phyloP scores from a whole-genome alignment of 2,113 vertebrate species.

The Vanacampus margaritifer region DNA sequence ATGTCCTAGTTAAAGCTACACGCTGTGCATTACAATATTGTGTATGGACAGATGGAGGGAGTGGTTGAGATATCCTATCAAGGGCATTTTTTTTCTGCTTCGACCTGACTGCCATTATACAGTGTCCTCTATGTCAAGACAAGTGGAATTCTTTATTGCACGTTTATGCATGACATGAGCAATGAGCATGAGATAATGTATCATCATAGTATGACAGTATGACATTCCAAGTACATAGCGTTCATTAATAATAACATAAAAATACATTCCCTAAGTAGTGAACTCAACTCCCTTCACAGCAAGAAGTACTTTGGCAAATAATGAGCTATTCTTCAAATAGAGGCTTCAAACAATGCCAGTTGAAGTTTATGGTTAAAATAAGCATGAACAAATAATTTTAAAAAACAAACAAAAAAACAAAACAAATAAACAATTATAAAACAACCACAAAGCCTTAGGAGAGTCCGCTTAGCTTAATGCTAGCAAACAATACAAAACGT shows the following conservation, averaged over 20 bases:
- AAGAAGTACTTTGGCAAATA: too few species aligned
- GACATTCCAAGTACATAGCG: not conserved
- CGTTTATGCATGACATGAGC: not conserved
- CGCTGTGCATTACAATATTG: constrained; percentile 28
- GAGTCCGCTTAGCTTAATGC: too few species aligned
- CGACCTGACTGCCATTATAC: constrained; percentile 29
- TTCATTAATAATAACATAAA: not conserved
- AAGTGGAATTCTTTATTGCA: not conserved
- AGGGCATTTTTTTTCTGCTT: constrained; percentile 51
- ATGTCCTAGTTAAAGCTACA: constrained; percentile 48
- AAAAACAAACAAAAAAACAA: too few species aligned
- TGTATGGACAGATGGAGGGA: constrained; percentile 59
- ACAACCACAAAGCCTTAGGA: not conserved
- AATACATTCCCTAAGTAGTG: not conserved
- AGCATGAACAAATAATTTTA: too few species aligned
- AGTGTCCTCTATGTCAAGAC: not conserved
- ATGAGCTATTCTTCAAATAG: too few species aligned
- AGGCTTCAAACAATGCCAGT: too few species aligned
- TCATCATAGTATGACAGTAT: not conserved
- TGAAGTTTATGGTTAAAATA: too few species aligned
- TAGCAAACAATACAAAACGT: too few species aligned
- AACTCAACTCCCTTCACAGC: too few species aligned
- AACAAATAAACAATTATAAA: not conserved
- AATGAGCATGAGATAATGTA: not conserved
- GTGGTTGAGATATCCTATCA: constrained; percentile 53